phyloP scores from a whole-genome alignment of 1,140 invertebrate genomes.

The Dreissena rostriformis region DNA sequence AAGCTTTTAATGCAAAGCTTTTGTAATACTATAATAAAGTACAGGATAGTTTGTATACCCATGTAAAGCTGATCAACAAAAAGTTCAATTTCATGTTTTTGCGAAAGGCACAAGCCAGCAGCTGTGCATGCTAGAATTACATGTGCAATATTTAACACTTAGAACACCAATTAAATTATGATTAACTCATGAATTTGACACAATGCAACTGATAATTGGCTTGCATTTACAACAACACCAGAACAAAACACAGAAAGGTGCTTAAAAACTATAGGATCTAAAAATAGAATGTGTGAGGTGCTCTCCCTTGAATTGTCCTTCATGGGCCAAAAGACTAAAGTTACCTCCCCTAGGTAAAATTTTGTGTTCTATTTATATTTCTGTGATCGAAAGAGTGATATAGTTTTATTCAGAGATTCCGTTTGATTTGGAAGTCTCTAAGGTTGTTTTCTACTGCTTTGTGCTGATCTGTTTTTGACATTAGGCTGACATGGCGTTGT shows the following conservation, averaged over 20 bases:
- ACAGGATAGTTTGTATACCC: no score
- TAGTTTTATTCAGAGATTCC: not conserved
- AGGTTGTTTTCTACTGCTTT: constrained; percentile 3
- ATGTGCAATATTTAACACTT: no score
- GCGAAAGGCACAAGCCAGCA: no score
- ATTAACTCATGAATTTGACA: not conserved
- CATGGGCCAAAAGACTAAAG: not conserved
- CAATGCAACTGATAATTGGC: not conserved
- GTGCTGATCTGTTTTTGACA: constrained; percentile 1
- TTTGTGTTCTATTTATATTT: constrained; percentile 4
- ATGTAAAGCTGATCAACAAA: no score
- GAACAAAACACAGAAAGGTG: not conserved
- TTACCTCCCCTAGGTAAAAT: not conserved
- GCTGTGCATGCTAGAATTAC: no score
- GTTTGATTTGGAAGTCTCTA: not conserved
- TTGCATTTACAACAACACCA: not conserved
- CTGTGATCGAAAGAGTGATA: constrained; percentile 6
- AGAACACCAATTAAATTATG: no score
- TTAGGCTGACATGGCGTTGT: not conserved
- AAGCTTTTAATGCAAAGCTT: no score
- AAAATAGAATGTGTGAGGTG: not conserved
- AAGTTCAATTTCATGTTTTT: no score
- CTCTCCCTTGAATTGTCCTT: not conserved
- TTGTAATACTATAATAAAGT: no score
- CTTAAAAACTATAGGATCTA: no score